Evolutionary conservation across 2,888 invertebrate species (phyloP).

Genomic region (Ichneumoninae sp.): DNA sequence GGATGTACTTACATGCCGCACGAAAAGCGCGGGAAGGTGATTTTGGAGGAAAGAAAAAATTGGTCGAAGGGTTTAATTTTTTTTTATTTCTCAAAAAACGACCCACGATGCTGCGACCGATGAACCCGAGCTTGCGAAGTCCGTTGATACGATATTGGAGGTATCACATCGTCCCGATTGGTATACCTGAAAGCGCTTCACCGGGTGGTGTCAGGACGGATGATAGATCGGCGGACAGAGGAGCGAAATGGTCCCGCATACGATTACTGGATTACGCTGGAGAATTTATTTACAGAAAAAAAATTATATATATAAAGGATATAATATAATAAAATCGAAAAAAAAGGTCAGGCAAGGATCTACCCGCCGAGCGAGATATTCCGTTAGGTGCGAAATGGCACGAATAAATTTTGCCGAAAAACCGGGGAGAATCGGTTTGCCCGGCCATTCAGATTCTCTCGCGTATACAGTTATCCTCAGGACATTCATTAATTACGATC

Average conservation of each 20-base stretch:
- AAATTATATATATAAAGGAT: slow-evolving; percentile 27
- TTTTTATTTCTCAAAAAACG: background rate
- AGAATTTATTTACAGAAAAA: slow-evolving; percentile 48
- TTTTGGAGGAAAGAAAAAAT: background rate
- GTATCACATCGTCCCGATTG: slow-evolving; percentile 10
- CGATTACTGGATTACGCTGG: slow-evolving; percentile 63
- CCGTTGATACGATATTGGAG: slow-evolving; percentile 54
- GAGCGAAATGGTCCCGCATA: slow-evolving; percentile 67
- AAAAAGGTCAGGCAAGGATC: slow-evolving; percentile 22
- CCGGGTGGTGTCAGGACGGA: slow-evolving; percentile 56
- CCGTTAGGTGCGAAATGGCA: slow-evolving; percentile 52
- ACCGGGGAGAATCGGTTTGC: slow-evolving; percentile 28
- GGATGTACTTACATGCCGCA: slow-evolving; percentile 17
- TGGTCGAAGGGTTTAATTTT: background rate
- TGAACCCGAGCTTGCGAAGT: slow-evolving; percentile 44
- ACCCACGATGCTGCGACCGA: background rate
- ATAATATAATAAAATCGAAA: slow-evolving; percentile 28
- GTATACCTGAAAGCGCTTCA: slow-evolving; percentile 32
- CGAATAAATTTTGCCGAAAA: slow-evolving; percentile 57
- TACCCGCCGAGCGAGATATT: slow-evolving; percentile 30
- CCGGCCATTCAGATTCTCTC: slow-evolving; percentile 17
- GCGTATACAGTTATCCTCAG: slow-evolving; percentile 53
- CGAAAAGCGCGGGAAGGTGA: slow-evolving; percentile 10
- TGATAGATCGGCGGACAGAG: slow-evolving; percentile 66
- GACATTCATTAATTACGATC: slow-evolving; percentile 56